Evolutionary conservation across 2,113 vertebrate genomes (phyloP), one percentile per base, ranked within the genome.

Genomic region (Thoracochromis brauschi): DNA sequence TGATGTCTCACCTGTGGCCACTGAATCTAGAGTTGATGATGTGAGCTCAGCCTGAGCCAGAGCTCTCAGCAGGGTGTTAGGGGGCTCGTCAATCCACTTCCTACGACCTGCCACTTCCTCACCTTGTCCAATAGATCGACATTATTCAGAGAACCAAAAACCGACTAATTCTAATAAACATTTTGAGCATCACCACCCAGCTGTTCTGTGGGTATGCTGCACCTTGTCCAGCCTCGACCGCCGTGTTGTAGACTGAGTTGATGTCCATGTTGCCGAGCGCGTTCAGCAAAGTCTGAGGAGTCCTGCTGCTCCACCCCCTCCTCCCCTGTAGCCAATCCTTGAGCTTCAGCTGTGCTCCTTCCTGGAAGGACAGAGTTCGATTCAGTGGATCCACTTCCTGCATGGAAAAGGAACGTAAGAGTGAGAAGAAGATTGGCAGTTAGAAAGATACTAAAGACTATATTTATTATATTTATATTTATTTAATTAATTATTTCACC

Each of bases 211-310:
- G 14, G 11, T 54, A 16, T 35, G 5, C 29, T 51, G 53, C 82
- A 96, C 91, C 91, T 85, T 54, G 47, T 42, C 93, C 90, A 88
- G 90, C 60, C 31, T 86, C 92, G 9, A 87, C 53, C 12, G 55
- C 13, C 0, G 93, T 84, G 79, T 85, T 80, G 84, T 68, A 93
- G 9, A 85, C 33, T 2, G 97, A 96, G 60, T 93, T 95, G 63
- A 97, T 11, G 1, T 96, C 91, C 71, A 96, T 93, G 2, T 80
- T 83, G 3, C 95, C 93, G 57, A 98, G 95, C 14, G 94, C 94
- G 0, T 94, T 95, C 89, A 98, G 87, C 10, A 97, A 94, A 29
- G 97, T 97, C 81, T 94, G 90, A 16, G 97, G 97, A 2, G 84
- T 86, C 87, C 86, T 92, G 29, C 85, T 71, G 40, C 94, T 93